Conservation (phyloP, 2,888 invertebrate species). For the Perithous albicinctus region DNA sequence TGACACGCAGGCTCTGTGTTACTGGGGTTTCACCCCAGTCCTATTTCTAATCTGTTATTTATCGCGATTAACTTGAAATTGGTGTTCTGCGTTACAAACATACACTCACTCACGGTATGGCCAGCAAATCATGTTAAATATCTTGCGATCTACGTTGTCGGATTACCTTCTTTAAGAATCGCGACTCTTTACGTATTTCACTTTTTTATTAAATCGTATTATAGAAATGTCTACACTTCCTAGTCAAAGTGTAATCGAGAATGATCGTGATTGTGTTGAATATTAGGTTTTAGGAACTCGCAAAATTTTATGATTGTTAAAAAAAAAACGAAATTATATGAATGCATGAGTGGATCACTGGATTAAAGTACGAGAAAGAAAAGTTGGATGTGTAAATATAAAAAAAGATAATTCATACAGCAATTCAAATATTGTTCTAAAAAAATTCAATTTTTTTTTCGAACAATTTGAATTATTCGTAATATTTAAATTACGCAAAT, state of each 20-base stretch:
- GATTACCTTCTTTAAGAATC: constrained; percentile 15
- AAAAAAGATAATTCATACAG: not conserved
- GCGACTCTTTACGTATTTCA: constrained; percentile 11
- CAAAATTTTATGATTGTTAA: constrained; percentile 3
- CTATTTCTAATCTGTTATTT: constrained; percentile 23
- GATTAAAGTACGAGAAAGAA: not conserved
- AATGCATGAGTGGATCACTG: not conserved
- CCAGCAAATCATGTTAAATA: constrained; percentile 34
- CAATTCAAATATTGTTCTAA: not conserved
- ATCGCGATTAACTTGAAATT: not conserved
- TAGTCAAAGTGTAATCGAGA: not conserved
- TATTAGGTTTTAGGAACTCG: constrained; percentile 9
- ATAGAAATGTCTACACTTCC: not conserved
- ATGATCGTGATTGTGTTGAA: not conserved
- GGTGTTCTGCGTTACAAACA: constrained; percentile 8
- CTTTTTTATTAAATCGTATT: not conserved
- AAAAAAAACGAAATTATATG: not conserved
- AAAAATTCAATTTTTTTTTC: not conserved
- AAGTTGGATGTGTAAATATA: not conserved
- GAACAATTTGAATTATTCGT: too few species aligned
- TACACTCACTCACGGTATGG: constrained; percentile 15
- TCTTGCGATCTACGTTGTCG: constrained; percentile 27
- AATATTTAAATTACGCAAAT: too few species aligned
- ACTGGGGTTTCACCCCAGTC: constrained; percentile 28
- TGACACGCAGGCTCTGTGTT: constrained; percentile 30